Evolutionary conservation across 2,797 vertebrate species (phyloP).

Genomic region (Enteromius anoplus): DNA sequence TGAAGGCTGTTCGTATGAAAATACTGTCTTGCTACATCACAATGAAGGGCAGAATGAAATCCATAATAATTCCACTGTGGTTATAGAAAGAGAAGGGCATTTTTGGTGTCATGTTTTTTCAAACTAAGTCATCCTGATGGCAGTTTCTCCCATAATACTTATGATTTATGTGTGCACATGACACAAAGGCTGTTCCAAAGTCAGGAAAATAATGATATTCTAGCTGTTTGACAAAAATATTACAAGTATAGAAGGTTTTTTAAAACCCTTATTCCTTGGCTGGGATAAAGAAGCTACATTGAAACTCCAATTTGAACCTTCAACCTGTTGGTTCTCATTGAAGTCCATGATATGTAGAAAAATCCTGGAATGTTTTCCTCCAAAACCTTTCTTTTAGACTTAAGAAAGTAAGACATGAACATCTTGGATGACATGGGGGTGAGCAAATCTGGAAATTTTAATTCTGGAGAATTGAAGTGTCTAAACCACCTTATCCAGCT

Average conservation of each 20-base stretch:
- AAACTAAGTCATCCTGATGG: not conserved
- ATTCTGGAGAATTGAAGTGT: not conserved
- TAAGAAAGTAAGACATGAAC: not conserved
- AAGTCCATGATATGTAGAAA: not conserved
- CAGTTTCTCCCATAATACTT: not conserved
- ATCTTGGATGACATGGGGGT: no score
- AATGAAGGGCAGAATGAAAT: not conserved
- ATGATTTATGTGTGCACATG: not conserved
- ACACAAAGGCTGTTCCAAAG: not conserved
- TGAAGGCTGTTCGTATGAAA: not conserved
- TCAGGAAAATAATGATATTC: not conserved
- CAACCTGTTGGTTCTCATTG: not conserved
- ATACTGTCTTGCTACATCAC: not conserved
- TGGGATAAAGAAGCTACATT: not conserved
- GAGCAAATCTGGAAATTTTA: not conserved
- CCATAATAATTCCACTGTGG: not conserved
- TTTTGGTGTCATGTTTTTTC: conserved; percentile 5
- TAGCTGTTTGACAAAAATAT: not conserved
- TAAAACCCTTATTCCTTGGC: not conserved
- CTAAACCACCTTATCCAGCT: not conserved
- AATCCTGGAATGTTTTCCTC: not conserved
- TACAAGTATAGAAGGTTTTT: no score
- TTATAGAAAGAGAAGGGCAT: not conserved
- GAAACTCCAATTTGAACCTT: not conserved
- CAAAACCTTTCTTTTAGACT: not conserved